Evolutionary conservation across 1,140 invertebrate species (phyloP), one percentile per base, ranked within the genome.

Genomic region (Mycetomoellerius zeteki): DNA sequence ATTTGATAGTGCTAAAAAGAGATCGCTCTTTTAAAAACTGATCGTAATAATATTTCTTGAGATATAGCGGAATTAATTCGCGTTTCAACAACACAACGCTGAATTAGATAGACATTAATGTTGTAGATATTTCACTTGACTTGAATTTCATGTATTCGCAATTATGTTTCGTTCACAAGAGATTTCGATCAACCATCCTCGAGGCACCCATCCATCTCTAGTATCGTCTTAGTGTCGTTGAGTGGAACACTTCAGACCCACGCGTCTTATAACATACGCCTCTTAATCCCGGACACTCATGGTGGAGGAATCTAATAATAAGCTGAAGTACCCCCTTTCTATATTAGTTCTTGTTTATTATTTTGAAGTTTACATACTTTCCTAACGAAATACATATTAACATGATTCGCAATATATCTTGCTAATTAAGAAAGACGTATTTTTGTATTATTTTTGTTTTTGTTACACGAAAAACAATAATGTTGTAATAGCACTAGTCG

Each of bases 271-370:
- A 78, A 24, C 33, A 58, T 43, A 56, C 43, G 64, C 43, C 67
- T 86, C 75, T 69, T 69, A 81, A 86, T 86, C 30, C 33, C 56
- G n/a, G n/a, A 60, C 47, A 69, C 47, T 77, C 27, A 27, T 67
- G n/a, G 19, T 67, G 27, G 80, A 69, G 60, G 33, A 69, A 86
- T 82, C 52, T 72, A 37, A 54, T 72, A 37, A 54, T 60, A 85
- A 84, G 21, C 10, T 75, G 54, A 84, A 65, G 67, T 54, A 5
- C 16, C 37, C 37, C 10, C 0, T 54, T 12, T 73, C 4, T 52
- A 27, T 43, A 43, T 37, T 47, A 21, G 19, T 62, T 81, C 37
- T 10, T 24, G 21, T 71, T 62, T 24, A 60, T 58, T 19, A 47
- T 72, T 43, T 58, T 47, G n/a, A 62, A 60, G 16, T 52, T 52